Base-by-base conservation (phyloP, 2,888 invertebrate species). In the Hyalella azteca region DNA sequence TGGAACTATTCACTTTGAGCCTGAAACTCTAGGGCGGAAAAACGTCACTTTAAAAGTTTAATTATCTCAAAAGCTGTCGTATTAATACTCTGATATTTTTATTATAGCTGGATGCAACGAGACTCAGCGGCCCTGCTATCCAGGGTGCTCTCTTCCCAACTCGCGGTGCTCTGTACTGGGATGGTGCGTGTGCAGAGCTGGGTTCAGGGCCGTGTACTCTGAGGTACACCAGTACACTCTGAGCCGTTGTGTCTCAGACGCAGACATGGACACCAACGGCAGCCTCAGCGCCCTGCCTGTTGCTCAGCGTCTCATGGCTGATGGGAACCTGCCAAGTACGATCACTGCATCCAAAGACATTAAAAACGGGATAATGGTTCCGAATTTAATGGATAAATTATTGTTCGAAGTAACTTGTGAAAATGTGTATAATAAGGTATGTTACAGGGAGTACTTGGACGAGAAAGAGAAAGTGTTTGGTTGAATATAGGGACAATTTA, bases 81-180 rank as follows among this genome's bases (percentile, higher is more conserved):
- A n/a, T n/a, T n/a, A n/a, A n/a, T n/a, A n/a, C n/a, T n/a, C n/a
- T n/a, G n/a, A n/a, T n/a, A n/a, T n/a, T n/a, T n/a, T n/a, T n/a
- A n/a, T n/a, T n/a, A n/a, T n/a, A 89, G 89, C 89, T 73, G 89
- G 88, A 9, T 89, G 89, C 85, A 86, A 87, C 41, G 87, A 87
- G 5, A 86, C 86, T 40, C 85, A 86, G 9, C 86, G 87, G 81
- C 89, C 89, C 9, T 88, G 88, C 82, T 85, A 85, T 79, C 87
- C 86, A 0, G 81, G 80, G 39, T 83, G 83, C 39, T 41, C 49
- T 1, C 80, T 83, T 13, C 77, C 60, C 13, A 59, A 85, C 85
- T 73, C 87, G 86, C 85, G 78, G 80, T 78, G 84, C 85, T 66
- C 77, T 45, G 13, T 84, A 84, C 79, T 86, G 86, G 15, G 85